Evolutionary conservation across 2,797 vertebrate species (phyloP).

Genomic region (Steatocranus sp.): DNA sequence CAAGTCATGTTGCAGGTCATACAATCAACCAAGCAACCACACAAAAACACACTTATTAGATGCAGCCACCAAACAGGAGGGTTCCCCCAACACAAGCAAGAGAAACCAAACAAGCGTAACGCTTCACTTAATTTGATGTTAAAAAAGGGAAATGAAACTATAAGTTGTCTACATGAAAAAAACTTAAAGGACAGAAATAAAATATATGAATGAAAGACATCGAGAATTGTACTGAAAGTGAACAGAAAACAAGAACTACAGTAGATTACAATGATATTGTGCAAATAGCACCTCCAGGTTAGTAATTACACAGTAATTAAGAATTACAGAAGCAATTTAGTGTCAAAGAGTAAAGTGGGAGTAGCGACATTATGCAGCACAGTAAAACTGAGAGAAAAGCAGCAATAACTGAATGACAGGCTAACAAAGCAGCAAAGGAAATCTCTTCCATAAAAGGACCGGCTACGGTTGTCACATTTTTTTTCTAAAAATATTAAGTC

Average conservation of each 20-base stretch:
- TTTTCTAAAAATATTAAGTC: not conserved
- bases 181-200: not conserved
- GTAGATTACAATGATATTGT: not conserved
- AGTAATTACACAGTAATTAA: not conserved
- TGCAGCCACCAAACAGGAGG: not conserved
- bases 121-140: not conserved
- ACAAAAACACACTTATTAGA: not conserved
- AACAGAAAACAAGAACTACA: not conserved
- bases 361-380: accelerated
- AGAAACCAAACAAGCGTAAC: not conserved
- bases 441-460: not conserved
- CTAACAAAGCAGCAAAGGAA: not conserved
- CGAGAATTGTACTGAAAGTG: not conserved
- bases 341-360: not conserved
- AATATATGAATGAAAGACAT: not conserved
- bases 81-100: not conserved
- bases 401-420: not conserved
- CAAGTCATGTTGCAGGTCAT: not conserved
- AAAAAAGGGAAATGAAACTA: not conserved
- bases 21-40: not conserved
- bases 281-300: not conserved
- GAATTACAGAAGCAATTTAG: not conserved
- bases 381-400: not conserved
- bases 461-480: not conserved
- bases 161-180: not conserved